Conservation (phyloP, 1,140 invertebrate genomes). For the Meloidogyne floridensis region DNA sequence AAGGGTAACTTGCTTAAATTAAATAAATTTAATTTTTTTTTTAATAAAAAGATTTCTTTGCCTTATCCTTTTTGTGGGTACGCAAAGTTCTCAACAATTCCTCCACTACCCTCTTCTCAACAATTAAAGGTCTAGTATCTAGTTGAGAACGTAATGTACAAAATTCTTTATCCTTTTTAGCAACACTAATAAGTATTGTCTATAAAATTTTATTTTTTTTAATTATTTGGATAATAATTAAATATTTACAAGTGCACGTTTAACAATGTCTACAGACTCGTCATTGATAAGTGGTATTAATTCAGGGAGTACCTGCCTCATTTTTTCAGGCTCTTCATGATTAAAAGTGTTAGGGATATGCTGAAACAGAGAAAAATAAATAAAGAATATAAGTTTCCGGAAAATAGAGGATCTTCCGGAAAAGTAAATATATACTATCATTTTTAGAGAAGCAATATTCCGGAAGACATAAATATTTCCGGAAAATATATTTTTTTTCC, state of each 20-base stretch:
- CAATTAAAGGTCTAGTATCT: conserved; percentile 32
- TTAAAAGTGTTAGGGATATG: conserved; percentile 29
- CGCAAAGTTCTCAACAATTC: conserved; percentile 34
- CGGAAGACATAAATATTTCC: too few species aligned
- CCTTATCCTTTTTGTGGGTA: conserved; percentile 45
- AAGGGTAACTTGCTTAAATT: conserved; percentile 38
- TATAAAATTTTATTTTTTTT: conserved; percentile 33
- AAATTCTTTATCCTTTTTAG: conserved; percentile 38
- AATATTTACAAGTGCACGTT: not conserved
- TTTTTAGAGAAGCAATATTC: too few species aligned
- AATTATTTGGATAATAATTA: not conserved
- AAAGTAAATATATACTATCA: too few species aligned
- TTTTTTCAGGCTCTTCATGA: conserved; percentile 41
- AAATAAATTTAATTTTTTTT: not conserved
- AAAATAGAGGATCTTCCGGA: too few species aligned
- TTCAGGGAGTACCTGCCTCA: conserved; percentile 43
- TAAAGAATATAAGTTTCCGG: not conserved
- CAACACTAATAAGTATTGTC: conserved; percentile 45
- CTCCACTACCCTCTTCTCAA: conserved; percentile 29
- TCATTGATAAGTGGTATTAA: conserved; percentile 48
- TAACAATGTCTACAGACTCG: conserved; percentile 32
- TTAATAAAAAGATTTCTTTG: not conserved
- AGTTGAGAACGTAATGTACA: not conserved
- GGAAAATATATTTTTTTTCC: too few species aligned
- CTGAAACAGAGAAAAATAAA: conserved; percentile 7